Evolutionary conservation across 2,113 vertebrate genomes (phyloP).

Genomic region (Carettochelys insculpta): DNA sequence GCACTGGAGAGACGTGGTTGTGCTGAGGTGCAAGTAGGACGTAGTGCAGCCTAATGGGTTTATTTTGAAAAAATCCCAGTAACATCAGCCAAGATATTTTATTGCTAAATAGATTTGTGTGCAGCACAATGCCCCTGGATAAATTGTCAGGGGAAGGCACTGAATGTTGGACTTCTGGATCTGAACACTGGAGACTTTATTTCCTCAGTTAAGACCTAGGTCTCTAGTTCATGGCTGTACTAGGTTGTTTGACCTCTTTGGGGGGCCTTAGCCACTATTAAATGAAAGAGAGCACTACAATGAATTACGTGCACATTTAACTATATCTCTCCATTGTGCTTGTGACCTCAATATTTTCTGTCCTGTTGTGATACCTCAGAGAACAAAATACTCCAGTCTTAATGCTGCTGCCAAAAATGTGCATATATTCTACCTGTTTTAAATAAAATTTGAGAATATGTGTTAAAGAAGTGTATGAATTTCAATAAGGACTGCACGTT

Average conservation of each 20-base stretch:
- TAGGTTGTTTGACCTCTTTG: neutral
- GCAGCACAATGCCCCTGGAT: fast-evolving
- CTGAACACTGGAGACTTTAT: neutral
- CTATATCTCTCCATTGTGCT: neutral
- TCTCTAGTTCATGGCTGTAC: neutral
- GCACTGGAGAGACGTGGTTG: neutral
- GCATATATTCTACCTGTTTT: neutral
- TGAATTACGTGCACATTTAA: neutral
- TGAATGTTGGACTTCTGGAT: neutral
- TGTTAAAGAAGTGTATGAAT: neutral
- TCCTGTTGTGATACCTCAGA: neutral
- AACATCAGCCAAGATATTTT: neutral
- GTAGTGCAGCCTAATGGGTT: neutral
- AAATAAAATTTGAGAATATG: neutral
- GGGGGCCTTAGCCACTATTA: neutral
- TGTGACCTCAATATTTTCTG: neutral
- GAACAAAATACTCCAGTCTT: neutral
- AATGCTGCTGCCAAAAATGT: neutral
- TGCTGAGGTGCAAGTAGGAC: neutral
- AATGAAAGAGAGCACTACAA: neutral
- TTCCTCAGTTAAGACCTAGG: neutral
- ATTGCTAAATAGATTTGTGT: neutral
- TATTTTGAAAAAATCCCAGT: neutral
- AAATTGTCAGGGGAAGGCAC: neutral
- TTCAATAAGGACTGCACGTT: neutral